These are phyloP conservation scores for Caenorhabditis panamensis DNA, from an alignment of 2,888 invertebrate genomes.

Conservation along the genomic window DNA sequence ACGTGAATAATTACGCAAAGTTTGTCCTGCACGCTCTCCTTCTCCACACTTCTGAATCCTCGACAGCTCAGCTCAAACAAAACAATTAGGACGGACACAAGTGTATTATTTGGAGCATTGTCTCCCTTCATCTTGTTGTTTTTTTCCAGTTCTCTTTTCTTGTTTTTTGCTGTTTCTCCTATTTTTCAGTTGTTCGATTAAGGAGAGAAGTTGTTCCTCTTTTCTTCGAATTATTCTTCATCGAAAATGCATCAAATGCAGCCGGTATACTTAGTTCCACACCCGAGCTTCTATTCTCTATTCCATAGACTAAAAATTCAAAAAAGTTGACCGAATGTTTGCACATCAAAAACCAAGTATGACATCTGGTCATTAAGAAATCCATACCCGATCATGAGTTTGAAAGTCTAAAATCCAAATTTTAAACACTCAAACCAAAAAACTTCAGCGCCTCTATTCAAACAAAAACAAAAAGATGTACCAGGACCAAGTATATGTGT, in stretches of 20 bases:
- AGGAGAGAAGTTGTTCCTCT: neutral
- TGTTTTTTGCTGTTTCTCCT: neutral
- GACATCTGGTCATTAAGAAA: conserved; percentile 9
- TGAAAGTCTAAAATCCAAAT: neutral
- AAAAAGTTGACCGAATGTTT: neutral
- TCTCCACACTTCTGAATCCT: conserved; percentile 46
- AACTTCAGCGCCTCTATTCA: conserved; percentile 4
- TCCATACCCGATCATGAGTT: conserved; percentile 18
- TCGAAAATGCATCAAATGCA: too few species aligned
- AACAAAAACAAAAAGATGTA: conserved; percentile 9
- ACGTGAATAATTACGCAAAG: conserved; percentile 43
- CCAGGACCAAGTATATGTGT: conserved; percentile 2
- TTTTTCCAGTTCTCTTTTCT: neutral
- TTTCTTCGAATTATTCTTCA: neutral
- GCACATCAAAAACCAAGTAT: conserved; percentile 10
- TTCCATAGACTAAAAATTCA: too few species aligned
- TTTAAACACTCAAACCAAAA: neutral
- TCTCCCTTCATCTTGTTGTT: conserved; percentile 14
- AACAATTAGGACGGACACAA: conserved; percentile 55
- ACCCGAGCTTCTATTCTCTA: too few species aligned
- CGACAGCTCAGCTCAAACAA: conserved; percentile 56
- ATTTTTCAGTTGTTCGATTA: neutral
- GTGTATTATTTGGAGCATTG: conserved; percentile 49
- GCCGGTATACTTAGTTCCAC: too few species aligned
- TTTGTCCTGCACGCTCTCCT: conserved; percentile 12